A percentile compares a stretch with the other conserved stretches of the same genome.
Evolutionary conservation across 2,113 vertebrate species (phyloP).

Genomic region (Pycnonotus jocosus): DNA sequence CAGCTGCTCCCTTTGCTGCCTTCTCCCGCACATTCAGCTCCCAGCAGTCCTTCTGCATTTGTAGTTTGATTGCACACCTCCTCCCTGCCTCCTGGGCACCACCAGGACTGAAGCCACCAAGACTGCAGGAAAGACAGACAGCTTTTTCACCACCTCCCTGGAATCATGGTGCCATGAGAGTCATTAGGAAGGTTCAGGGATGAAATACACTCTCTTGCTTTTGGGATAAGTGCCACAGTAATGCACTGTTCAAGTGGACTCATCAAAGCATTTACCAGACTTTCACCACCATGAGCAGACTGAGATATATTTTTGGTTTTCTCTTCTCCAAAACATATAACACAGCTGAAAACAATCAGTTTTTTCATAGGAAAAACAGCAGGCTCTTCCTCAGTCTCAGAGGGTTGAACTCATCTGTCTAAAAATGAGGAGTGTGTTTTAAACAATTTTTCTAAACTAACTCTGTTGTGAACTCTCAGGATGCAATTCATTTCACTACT

Average conservation of each 20-base stretch:
- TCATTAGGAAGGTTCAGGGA: background rate
- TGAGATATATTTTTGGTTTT: background rate
- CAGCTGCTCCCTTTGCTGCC: background rate
- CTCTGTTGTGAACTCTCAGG: background rate
- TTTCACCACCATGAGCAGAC: background rate
- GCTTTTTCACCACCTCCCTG: background rate
- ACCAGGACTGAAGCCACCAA: background rate
- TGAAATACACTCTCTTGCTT: background rate
- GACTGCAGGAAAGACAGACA: background rate
- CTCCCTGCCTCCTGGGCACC: background rate
- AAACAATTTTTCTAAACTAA: background rate
- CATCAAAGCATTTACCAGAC: background rate
- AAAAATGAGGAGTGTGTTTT: background rate
- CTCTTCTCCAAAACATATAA: background rate
- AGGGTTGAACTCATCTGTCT: background rate
- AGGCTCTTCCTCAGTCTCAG: background rate
- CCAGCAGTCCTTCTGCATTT: background rate
- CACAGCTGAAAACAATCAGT: background rate
- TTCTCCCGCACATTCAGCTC: background rate
- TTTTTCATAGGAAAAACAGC: conserved; percentile 19
- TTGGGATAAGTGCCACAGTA: background rate
- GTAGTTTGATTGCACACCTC: background rate
- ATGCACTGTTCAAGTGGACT: background rate
- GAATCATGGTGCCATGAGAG: background rate
- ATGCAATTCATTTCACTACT: background rate